Conservation (phyloP, 1,140 invertebrate genomes). For the Ostrea edulis region DNA sequence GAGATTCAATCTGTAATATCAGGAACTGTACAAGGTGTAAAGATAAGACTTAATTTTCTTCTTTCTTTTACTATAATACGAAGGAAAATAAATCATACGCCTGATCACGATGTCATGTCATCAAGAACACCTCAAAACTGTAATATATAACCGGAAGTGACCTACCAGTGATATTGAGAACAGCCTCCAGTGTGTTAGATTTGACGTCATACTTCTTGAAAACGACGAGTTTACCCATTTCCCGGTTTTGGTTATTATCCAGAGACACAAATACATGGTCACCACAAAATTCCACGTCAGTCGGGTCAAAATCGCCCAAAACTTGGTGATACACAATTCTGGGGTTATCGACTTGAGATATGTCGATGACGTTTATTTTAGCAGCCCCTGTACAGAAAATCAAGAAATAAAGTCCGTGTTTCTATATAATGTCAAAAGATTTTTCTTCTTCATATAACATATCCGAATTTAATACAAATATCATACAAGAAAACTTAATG, state of each 20-base stretch:
- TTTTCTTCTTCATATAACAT: no score
- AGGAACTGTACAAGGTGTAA: no score
- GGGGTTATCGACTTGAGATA: conserved; percentile 29
- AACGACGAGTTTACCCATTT: conserved; percentile 23
- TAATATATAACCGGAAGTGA: not conserved
- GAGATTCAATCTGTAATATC: no score
- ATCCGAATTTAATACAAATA: no score
- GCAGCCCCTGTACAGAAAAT: not conserved
- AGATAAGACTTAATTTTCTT: no score
- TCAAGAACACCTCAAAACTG: no score
- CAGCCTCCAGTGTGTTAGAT: not conserved
- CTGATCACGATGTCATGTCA: no score
- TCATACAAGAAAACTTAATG: no score
- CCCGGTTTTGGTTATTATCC: conserved; percentile 37
- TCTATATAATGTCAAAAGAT: no score
- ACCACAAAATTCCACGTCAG: conserved; percentile 53
- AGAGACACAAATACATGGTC: conserved; percentile 44
- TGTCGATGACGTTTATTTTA: conserved; percentile 43
- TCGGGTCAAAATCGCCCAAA: conserved; percentile 40
- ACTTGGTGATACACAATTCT: conserved; percentile 11
- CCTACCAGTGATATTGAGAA: conserved; percentile 42
- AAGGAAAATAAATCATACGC: no score
- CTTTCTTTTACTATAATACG: no score
- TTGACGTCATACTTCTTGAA: conserved; percentile 38
- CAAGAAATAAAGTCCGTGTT: no score